These are phyloP conservation scores for Hoplodrina blanda DNA, from an alignment of 2,888 invertebrate genomes.

Conservation along the genomic window DNA sequence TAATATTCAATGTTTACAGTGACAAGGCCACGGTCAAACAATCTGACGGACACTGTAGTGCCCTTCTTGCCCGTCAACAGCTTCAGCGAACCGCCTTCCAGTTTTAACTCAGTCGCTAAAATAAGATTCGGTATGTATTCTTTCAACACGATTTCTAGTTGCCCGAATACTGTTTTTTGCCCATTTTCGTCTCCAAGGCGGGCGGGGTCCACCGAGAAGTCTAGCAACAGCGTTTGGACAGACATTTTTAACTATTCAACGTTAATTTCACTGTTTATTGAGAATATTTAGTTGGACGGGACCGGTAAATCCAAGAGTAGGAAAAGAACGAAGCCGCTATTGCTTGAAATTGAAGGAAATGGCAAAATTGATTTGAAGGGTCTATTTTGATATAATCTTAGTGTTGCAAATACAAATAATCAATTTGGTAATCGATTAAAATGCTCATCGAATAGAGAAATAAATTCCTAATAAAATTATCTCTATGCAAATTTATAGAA, in stretches of 20 bases:
- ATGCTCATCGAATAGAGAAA: neutral
- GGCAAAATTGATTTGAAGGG: conserved; percentile 51
- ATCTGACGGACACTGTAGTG: conserved; percentile 93
- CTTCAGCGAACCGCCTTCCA: conserved; percentile 93
- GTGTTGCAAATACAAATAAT: conserved; percentile 35
- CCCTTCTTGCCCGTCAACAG: conserved; percentile 93
- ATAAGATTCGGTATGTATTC: conserved; percentile 94
- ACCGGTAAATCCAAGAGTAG: conserved; percentile 70
- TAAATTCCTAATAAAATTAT: neutral
- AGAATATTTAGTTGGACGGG: conserved; percentile 71
- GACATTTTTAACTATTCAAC: conserved; percentile 90
- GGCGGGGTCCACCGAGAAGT: conserved; percentile 94
- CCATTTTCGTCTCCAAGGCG: conserved; percentile 92
- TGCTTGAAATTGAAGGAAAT: conserved; percentile 54
- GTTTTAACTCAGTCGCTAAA: conserved; percentile 92
- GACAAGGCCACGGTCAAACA: conserved; percentile 94
- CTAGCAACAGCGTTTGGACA: conserved; percentile 94
- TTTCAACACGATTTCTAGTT: conserved; percentile 93
- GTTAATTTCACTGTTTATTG: conserved; percentile 59
- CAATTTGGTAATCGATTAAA: conserved; percentile 30
- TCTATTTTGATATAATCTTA: conserved; percentile 42
- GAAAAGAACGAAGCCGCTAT: conserved; percentile 43
- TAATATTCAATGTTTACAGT: conserved; percentile 96
- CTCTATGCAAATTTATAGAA: neutral
- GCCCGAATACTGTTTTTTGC: conserved; percentile 92